These are phyloP conservation scores for Diploscapter pachys DNA, from an alignment of 1,140 invertebrate genomes.

Conservation along the genomic window DNA sequence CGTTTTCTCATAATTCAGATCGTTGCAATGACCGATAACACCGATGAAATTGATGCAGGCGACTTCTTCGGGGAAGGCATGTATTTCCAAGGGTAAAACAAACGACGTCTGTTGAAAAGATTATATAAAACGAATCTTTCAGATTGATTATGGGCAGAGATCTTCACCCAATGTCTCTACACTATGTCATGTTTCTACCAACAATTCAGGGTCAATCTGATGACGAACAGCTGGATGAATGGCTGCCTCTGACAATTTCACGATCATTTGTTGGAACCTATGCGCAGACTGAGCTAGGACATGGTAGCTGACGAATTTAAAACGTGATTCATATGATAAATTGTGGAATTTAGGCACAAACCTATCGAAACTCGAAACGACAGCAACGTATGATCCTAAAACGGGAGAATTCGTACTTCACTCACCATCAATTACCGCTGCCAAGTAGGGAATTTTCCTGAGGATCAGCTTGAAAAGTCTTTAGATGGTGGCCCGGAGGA, in stretches of 20 bases:
- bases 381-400: conserved; percentile 78
- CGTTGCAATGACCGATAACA: conserved; percentile 34
- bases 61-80: conserved; percentile 40
- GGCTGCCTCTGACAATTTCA: conserved; percentile 77
- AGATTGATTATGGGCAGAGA: conserved; percentile 68
- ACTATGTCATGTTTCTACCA: conserved; percentile 89
- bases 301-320: conserved; percentile 67
- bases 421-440: conserved; percentile 78
- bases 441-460: conserved; percentile 72
- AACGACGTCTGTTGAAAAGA: background rate
- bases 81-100: conserved; percentile 28
- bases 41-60: conserved; percentile 33
- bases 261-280: conserved; percentile 84
- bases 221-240: conserved; percentile 78
- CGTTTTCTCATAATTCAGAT: background rate
- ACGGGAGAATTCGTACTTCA: conserved; percentile 83
- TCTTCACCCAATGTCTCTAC: conserved; percentile 76
- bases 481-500: conserved; percentile 71
- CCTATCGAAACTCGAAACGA: conserved; percentile 83
- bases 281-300: conserved; percentile 89
- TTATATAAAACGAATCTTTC: background rate
- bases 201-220: conserved; percentile 80
- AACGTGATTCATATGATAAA: conserved; percentile 51
- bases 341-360: conserved; percentile 66
- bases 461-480: conserved; percentile 80